Percentiles rank a stretch among this genome's conserved stretches.
These are phyloP conservation scores for Catharus fuscescens DNA, from an alignment of 2,113 vertebrate genomes.

Conservation along the genomic window DNA sequence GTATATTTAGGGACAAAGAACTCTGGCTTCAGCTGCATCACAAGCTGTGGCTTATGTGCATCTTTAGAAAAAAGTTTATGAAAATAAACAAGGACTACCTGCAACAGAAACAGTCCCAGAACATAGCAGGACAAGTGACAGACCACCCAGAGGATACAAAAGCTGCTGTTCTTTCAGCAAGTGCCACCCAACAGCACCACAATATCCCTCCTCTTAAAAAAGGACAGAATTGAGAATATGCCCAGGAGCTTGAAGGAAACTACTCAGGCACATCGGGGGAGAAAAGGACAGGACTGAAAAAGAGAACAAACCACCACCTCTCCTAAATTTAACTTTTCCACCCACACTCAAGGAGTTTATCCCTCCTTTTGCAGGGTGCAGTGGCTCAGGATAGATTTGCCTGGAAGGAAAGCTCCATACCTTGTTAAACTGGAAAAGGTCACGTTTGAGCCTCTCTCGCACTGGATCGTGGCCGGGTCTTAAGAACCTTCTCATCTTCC, in stretches of 20 bases:
- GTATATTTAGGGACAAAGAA: neutral
- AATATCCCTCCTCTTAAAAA: neutral
- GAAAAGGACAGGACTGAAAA: neutral
- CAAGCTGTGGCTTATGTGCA: neutral
- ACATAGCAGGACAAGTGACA: neutral
- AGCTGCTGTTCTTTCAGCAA: neutral
- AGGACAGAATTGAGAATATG: neutral
- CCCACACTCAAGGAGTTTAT: neutral
- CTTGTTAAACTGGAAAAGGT: slow-evolving; percentile 97
- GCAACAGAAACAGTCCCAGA: neutral
- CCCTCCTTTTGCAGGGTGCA: neutral
- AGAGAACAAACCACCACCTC: neutral
- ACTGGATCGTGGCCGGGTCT: slow-evolving; percentile 90
- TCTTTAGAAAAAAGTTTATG: neutral
- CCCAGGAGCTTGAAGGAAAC: neutral
- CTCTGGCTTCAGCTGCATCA: neutral
- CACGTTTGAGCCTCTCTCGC: slow-evolving; percentile 90
- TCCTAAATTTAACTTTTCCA: slow-evolving; percentile 42
- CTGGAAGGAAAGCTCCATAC: slow-evolving; percentile 52
- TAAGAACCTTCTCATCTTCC: slow-evolving; percentile 93
- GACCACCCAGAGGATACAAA: neutral
- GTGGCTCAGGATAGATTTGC: neutral
- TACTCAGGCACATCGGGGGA: neutral
- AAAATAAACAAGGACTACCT: neutral
- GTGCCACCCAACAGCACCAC: neutral